Percentiles rank a stretch among this genome's conserved stretches.
These are phyloP conservation scores for Naja naja DNA, from an alignment of 2,113 vertebrate species.

Conservation along the genomic window DNA sequence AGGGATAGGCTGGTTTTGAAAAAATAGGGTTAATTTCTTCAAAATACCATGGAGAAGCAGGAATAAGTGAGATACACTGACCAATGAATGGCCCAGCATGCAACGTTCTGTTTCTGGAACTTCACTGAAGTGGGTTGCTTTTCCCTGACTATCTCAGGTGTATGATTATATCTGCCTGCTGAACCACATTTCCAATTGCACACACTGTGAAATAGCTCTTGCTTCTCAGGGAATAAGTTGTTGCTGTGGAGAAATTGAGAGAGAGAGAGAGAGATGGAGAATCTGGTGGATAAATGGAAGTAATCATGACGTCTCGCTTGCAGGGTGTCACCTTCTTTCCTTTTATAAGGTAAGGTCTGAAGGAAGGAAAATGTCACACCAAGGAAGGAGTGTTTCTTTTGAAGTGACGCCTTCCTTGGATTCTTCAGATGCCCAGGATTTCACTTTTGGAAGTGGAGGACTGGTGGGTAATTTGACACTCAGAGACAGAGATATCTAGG, in stretches of 20 bases:
- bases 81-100: not conserved
- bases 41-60: not conserved
- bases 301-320: not conserved
- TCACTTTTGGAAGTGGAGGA: not conserved
- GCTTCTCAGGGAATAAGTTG: not conserved
- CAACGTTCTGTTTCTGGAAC: not conserved
- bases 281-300: not conserved
- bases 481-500: not conserved
- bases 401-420: not conserved
- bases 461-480: not conserved
- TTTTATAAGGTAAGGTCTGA: not conserved
- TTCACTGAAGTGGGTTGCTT: not conserved
- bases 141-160: not conserved
- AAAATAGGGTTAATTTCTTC: not conserved
- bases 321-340: not conserved
- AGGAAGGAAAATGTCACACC: not conserved
- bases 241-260: not conserved
- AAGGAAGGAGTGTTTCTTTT: not conserved
- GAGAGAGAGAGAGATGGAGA: not conserved
- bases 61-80: not conserved
- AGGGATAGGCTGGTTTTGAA: not conserved
- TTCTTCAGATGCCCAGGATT: not conserved
- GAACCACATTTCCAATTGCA: not conserved
- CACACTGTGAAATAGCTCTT: not conserved
- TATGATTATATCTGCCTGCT: not conserved